A percentile compares a stretch with the other conserved stretches of the same genome.
phyloP scores from a whole-genome alignment of 92 coral and sea anemone genomes.

The Pocillopora meandrina region DNA sequence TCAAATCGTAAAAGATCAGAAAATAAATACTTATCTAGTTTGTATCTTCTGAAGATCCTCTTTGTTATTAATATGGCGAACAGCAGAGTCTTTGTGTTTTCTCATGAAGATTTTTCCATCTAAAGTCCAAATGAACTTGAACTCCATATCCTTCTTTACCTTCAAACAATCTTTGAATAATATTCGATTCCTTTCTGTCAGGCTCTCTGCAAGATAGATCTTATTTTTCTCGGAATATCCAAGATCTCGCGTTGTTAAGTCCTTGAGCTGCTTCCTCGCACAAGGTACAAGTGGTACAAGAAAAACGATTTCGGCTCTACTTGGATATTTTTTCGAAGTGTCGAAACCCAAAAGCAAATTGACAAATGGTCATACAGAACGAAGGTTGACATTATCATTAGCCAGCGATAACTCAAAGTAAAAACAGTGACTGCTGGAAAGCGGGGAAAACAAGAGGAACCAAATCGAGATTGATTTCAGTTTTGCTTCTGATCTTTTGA shows the following conservation, averaged over 20 bases:
- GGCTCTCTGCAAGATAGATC: conserved; percentile 24
- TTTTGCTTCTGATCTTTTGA: no score
- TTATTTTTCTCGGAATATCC: conserved; percentile 42
- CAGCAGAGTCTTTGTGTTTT: conserved; percentile 32
- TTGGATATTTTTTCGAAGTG: no score
- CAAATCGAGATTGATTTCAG: no score
- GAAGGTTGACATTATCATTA: no score
- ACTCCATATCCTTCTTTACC: conserved; percentile 40
- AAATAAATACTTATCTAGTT: neutral
- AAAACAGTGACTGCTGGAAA: no score
- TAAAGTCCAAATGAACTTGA: conserved; percentile 21
- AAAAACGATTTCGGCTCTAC: no score
- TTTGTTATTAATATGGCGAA: conserved; percentile 5
- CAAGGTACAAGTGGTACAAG: neutral
- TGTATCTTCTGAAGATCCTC: conserved; percentile 35
- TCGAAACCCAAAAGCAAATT: no score
- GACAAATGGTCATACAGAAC: no score
- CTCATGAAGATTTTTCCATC: conserved; percentile 32
- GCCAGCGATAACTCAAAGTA: no score
- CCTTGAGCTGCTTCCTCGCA: conserved; percentile 49
- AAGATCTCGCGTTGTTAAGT: conserved; percentile 38
- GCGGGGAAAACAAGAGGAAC: no score
- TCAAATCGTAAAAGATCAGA: no score
- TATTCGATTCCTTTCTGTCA: conserved; percentile 33
- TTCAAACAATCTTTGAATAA: conserved; percentile 36